Conservation (phyloP, 1,140 invertebrate species). For the Diabrotica undecimpunctata region DNA sequence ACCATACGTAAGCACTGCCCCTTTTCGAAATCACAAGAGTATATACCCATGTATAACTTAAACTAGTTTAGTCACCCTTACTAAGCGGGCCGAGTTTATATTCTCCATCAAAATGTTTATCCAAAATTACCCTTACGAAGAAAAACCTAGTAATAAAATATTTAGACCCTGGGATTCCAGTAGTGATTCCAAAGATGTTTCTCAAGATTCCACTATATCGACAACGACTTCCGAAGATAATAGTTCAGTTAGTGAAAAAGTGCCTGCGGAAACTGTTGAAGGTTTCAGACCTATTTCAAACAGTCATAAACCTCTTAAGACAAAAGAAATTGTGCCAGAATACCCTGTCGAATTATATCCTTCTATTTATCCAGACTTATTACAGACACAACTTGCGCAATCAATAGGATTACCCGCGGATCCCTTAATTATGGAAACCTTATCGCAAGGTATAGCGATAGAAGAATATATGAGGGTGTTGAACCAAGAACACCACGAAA, state of each 20-base stretch:
- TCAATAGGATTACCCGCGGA: constrained; percentile 51
- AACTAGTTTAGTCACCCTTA: constrained; percentile 36
- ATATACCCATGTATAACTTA: constrained; percentile 39
- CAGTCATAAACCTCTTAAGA: constrained; percentile 32
- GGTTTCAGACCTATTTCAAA: constrained; percentile 17
- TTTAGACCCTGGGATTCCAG: constrained; percentile 45
- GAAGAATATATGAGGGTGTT: constrained; percentile 65
- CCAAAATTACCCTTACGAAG: constrained; percentile 6
- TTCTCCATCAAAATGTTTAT: not conserved
- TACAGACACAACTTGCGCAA: constrained; percentile 49
- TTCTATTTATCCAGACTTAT: constrained; percentile 28
- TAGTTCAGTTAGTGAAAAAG: constrained; percentile 6
- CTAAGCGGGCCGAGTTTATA: not conserved
- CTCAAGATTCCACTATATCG: constrained; percentile 53
- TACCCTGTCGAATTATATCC: constrained; percentile 43
- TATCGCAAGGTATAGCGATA: constrained; percentile 55
- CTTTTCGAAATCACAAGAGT: constrained; percentile 30
- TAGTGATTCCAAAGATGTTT: constrained; percentile 39
- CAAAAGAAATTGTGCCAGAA: constrained; percentile 1
- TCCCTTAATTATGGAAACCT: constrained; percentile 50
- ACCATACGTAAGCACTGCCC: constrained; percentile 40
- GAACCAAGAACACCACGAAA: constrained; percentile 62
- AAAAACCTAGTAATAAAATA: constrained; percentile 32
- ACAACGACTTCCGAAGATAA: constrained; percentile 50
- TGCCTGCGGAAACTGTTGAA: constrained; percentile 27